Evolutionary conservation across 2,797 vertebrate genomes (phyloP), one percentile per base, ranked within the genome.

Genomic region (Tachyglossus aculeatus): DNA sequence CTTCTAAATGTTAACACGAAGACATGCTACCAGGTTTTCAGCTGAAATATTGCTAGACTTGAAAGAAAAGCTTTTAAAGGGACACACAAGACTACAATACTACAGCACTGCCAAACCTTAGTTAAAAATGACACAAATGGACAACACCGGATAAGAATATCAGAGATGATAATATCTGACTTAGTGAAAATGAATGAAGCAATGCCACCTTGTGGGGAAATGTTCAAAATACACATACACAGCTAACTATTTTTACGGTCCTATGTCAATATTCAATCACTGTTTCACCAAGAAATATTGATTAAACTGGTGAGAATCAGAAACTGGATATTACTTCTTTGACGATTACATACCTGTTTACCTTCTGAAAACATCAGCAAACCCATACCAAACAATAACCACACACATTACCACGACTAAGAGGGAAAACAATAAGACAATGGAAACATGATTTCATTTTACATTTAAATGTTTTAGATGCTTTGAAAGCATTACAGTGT

Each of bases 171-270:
- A 55, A 39, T 5, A 24, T 10, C n/a, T 25, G 3, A 32, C 12
- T 31, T 37, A 29, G 57, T 32, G 36, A 61, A 5, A 38, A 51
- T 29, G 43, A 37, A 60, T 6, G 39, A 31, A 45, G 14, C 7
- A 61, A 7, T 13, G 53, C 80, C 78, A 80, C 27, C 85, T 62
- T 19, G 62, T 80, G 88, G 73, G 74, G 27, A 61, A 5, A 12
- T 0, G 5, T n/a, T 32, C 5, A 13, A 27, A 74, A 14, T 22
- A 25, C 2, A 9, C 1, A 41, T 18, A 14, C 36, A 29, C 0
- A 39, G 34, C 29, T 8, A 16, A 24, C 2, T 2, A n/a, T n/a
- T 11, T 1, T 12, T 4, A 18, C 5, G 21, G 31, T 13, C 5
- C 25, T 14, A 16, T 4, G 40, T 18, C 41, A 21, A 22, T 4